phyloP scores from a whole-genome alignment of 2,797 vertebrate genomes.

The Gymnoscopelus microlampas region DNA sequence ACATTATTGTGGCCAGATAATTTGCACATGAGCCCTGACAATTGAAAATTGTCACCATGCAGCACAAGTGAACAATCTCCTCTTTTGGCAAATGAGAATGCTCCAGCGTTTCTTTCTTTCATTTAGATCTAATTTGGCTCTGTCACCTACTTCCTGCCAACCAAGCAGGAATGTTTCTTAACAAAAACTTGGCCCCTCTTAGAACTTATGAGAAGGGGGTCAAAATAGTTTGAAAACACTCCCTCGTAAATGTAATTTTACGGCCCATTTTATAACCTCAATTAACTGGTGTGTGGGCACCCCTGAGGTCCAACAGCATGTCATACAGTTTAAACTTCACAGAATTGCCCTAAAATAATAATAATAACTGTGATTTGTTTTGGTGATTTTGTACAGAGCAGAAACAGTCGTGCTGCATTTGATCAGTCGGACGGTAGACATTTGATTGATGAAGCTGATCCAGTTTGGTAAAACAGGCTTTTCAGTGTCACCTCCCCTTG shows the following conservation, averaged over 20 bases:
- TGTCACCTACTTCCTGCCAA: conserved; percentile 25
- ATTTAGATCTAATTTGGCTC: conserved; percentile 3
- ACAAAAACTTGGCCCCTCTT: conserved; percentile 63
- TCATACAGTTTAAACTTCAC: background rate
- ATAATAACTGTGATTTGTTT: conserved; percentile 14
- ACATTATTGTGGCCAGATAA: conserved; percentile 56
- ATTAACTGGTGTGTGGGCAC: background rate
- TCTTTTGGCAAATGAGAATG: conserved; percentile 55
- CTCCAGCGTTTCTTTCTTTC: conserved; percentile 34
- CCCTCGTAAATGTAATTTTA: conserved; percentile 14
- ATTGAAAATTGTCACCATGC: conserved; percentile 51
- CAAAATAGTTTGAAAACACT: conserved; percentile 78
- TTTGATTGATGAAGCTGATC: conserved; percentile 74
- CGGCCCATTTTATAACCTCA: background rate
- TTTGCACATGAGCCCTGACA: conserved; percentile 59
- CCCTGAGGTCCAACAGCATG: background rate
- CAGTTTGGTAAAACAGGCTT: conserved; percentile 60
- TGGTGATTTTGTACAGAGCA: conserved; percentile 25
- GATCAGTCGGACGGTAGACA: conserved; percentile 51
- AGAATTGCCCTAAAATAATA: background rate
- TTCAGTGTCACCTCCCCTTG: conserved; percentile 49
- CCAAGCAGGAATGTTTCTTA: conserved; percentile 29
- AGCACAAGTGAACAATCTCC: conserved; percentile 41
- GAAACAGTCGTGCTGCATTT: conserved; percentile 38
- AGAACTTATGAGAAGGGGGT: conserved; percentile 68